Conservation (phyloP, 2,113 vertebrate genomes). For the Tonatia bakeri region DNA sequence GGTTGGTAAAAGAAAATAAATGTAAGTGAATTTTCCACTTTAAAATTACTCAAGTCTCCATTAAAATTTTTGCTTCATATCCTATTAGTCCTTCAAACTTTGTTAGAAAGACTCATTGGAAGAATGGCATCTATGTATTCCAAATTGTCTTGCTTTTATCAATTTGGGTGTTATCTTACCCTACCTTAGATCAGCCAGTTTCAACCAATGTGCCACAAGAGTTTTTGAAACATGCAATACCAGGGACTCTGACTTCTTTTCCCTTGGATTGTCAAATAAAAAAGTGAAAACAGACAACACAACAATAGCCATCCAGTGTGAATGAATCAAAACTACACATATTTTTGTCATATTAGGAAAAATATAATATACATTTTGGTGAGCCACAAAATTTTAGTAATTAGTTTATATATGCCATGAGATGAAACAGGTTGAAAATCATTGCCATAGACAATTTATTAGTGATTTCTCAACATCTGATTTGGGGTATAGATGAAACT, state of each 20-base stretch:
- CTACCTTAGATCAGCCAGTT: not conserved
- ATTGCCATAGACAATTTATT: not conserved
- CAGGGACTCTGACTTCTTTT: not conserved
- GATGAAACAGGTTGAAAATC: not conserved
- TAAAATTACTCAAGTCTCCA: not conserved
- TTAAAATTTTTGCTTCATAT: not conserved
- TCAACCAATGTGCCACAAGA: not conserved
- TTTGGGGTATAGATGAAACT: not conserved
- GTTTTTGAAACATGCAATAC: not conserved
- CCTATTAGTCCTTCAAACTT: not conserved
- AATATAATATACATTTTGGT: not conserved
- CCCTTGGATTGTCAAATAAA: not conserved
- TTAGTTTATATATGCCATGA: not conserved
- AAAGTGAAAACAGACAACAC: not conserved
- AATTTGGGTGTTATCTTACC: not conserved
- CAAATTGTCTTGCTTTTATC: not conserved
- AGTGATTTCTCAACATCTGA: not conserved
- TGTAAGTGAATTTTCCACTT: not conserved
- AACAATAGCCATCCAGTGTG: not conserved
- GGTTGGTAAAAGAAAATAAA: not conserved
- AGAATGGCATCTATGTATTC: not conserved
- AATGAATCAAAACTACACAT: not conserved
- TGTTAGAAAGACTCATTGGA: not conserved
- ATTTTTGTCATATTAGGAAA: not conserved
- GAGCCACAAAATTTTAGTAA: not conserved